Percentiles rank a stretch among this genome's conserved stretches.
phyloP scores from a whole-genome alignment of 2,797 vertebrate species.

The Xiphorhynchus erythropygius region DNA sequence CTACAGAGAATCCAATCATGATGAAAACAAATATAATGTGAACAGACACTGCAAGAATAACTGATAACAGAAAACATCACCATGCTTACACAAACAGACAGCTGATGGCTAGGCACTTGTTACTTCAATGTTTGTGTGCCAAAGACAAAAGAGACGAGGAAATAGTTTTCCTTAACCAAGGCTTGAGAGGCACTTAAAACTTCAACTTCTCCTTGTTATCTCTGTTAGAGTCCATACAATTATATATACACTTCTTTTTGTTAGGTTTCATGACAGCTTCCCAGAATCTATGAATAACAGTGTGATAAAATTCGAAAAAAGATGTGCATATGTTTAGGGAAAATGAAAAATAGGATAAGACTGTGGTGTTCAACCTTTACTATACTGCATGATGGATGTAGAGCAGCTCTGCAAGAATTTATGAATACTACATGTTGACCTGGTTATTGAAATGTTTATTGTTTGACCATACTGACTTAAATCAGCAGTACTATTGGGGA shows the following conservation, averaged over 20 bases:
- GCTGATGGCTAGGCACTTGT: neutral
- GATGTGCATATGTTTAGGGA: constrained; percentile 23
- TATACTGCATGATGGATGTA: constrained; percentile 32
- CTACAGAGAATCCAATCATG: neutral
- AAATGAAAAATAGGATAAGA: constrained; percentile 45
- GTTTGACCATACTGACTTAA: constrained; percentile 20
- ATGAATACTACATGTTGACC: constrained; percentile 46
- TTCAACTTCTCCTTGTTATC: neutral
- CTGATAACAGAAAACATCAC: neutral
- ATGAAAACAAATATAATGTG: neutral
- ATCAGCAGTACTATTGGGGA: neutral
- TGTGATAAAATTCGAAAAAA: neutral
- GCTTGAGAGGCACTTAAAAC: neutral
- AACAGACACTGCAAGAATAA: neutral
- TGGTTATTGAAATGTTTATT: constrained; percentile 51
- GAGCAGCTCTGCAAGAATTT: constrained; percentile 36
- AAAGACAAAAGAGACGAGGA: neutral
- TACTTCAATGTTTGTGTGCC: neutral
- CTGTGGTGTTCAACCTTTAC: neutral
- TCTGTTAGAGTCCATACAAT: neutral
- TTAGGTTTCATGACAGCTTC: constrained; percentile 1
- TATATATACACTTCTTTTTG: neutral
- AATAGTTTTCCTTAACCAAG: neutral
- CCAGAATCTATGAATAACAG: constrained; percentile 5
- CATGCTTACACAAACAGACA: neutral